phyloP scores from a whole-genome alignment of 2,113 vertebrate genomes.

The Laterallus jamaicensis region DNA sequence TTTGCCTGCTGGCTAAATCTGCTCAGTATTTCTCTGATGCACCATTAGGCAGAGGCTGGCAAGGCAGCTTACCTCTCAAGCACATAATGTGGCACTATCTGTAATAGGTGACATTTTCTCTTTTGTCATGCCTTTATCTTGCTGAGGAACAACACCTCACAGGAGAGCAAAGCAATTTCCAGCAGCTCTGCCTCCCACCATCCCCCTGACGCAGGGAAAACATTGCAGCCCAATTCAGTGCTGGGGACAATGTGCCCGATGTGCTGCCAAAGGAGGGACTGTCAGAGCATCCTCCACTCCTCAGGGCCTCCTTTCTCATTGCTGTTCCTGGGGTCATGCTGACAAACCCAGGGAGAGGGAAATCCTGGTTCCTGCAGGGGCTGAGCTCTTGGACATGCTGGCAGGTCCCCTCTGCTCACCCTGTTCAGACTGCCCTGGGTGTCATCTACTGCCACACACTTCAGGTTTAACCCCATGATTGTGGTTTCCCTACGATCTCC shows the following conservation, averaged over 20 bases:
- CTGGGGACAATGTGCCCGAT: not conserved
- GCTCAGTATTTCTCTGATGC: not conserved
- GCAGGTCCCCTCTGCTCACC: not conserved
- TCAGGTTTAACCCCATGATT: not conserved
- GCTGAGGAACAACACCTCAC: not conserved
- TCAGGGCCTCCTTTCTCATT: not conserved
- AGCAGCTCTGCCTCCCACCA: not conserved
- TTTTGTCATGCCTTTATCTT: not conserved
- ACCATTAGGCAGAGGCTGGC: not conserved
- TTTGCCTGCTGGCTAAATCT: not conserved
- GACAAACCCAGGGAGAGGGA: not conserved
- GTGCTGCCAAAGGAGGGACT: not conserved
- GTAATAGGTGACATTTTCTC: not conserved
- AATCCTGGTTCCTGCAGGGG: not conserved
- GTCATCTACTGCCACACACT: not conserved
- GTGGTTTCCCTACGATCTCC: not conserved
- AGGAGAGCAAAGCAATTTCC: not conserved
- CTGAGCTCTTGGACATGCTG: not conserved
- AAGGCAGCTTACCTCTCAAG: not conserved
- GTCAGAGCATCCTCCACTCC: not conserved
- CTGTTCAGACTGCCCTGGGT: rapidly evolving
- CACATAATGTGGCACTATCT: not conserved
- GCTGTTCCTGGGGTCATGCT: not conserved
- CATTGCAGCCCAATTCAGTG: not conserved
- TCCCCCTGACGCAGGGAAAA: not conserved